Evolutionary conservation across 2,888 invertebrate genomes (phyloP), one percentile per base, ranked within the genome.

Genomic region (Nebria brevicollis): DNA sequence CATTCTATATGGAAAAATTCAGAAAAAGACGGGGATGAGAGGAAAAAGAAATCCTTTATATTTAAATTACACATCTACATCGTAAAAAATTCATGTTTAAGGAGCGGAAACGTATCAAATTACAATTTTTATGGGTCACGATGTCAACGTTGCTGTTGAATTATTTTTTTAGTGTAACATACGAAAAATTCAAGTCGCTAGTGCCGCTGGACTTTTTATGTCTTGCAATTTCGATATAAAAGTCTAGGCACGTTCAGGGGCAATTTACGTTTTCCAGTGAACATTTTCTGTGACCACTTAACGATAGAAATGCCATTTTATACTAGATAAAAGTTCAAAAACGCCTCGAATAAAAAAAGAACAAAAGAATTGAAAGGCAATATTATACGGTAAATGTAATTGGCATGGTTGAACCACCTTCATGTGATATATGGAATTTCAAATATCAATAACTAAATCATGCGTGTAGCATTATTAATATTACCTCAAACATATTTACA

Each of bases 281-380:
- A 75, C 75, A 75, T 75, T 80, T 80, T 75, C 80, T 80, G 80
- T 75, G 80, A 75, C 75, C 80, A 80, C 80, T 80, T 80, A 80
- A 75, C 80, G 80, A 75, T 68, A 80, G 78, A 80, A 80, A 70
- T 64, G 75, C 72, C 80, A 80, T 80, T 80, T 80, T 80, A 80
- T 80, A 68, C 68, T 75, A 75, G 80, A 72, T 80, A 75, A 79
- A 74, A 79, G 75, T 75, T 79, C 75, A 79, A 75, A 54, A 79
- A 68, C 73, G 72, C 65, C 72, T 34, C 66, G 66, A 8, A 65
- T 78, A 73, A 79, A 79, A 79, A 79, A 42, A 66, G 11, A 43
- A 66, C 42, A 75, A 78, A 65, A 79, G 66, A 79, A 79, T 79
- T 66, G 74, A 66, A 75, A 75, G 68, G 74, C 66, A 74, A 68